Conservation (phyloP, 2,888 invertebrate species). For the Listrodromus nycthemerus region DNA sequence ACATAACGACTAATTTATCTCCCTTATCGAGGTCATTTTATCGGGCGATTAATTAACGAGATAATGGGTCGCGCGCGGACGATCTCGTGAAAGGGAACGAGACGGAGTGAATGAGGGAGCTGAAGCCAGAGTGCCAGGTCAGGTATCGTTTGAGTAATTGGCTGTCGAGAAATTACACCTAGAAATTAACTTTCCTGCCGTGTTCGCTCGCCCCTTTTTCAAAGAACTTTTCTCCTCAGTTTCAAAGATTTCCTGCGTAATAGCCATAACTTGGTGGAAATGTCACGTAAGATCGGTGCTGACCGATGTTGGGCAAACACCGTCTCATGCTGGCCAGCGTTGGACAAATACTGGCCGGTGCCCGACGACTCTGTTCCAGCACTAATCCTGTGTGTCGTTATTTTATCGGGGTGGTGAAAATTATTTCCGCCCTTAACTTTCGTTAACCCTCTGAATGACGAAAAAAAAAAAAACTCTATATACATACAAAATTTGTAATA, state of each 20-base stretch:
- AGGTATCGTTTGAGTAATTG: constrained; percentile 59
- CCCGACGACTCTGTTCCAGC: too few relatives aligned
- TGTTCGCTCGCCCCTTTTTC: constrained; percentile 3
- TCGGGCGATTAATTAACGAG: constrained; percentile 69
- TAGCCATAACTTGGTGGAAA: background rate
- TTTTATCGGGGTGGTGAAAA: too few relatives aligned
- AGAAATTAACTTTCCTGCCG: constrained; percentile 41
- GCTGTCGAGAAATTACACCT: constrained; percentile 51
- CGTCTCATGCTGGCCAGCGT: too few relatives aligned
- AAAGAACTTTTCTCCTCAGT: too few relatives aligned
- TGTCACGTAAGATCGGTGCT: too few relatives aligned
- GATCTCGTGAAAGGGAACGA: constrained; percentile 67
- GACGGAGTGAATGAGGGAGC: constrained; percentile 8
- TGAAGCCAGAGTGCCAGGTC: constrained; percentile 21
- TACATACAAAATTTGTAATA: constrained; percentile 19
- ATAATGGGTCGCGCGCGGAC: constrained; percentile 55
- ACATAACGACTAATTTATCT: constrained; percentile 66
- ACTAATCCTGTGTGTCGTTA: too few relatives aligned
- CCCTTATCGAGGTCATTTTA: constrained; percentile 67
- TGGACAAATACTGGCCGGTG: too few relatives aligned
- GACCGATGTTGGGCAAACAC: too few relatives aligned
- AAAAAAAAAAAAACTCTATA: background rate
- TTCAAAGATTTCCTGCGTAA: background rate
- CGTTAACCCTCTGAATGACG: background rate
- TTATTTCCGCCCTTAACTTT: too few relatives aligned